A percentile compares a stretch with the other conserved stretches of the same genome.
Conservation (phyloP, 2,113 vertebrate species). For the Scalopus aquaticus region DNA sequence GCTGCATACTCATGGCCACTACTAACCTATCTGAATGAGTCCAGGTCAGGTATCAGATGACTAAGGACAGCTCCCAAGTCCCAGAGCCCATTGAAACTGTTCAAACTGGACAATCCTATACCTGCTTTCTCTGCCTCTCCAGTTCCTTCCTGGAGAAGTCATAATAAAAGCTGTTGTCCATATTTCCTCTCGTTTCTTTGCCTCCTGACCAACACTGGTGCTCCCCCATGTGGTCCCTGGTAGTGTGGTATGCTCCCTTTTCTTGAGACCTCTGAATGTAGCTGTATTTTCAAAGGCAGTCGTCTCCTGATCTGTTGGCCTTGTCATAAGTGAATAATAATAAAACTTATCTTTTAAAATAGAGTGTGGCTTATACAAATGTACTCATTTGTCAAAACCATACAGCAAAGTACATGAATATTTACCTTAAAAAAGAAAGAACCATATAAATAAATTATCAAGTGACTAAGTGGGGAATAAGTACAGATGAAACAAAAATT, state of each 20-base stretch:
- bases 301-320: neutral
- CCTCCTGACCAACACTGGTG: neutral
- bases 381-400: neutral
- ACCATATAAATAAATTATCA: neutral
- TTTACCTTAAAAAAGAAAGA: conserved; percentile 20
- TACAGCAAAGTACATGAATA: neutral
- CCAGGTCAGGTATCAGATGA: neutral
- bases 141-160: neutral
- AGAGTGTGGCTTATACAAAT: neutral
- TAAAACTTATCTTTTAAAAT: conserved; percentile 9
- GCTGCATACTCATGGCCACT: neutral
- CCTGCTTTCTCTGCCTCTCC: neutral
- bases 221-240: neutral
- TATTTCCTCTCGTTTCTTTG: neutral
- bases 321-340: neutral
- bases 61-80: neutral
- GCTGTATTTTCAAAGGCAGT: neutral
- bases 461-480: neutral
- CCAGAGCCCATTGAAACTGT: neutral
- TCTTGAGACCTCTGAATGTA: neutral
- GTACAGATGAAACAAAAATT: neutral
- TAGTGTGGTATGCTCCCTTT: neutral
- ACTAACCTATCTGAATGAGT: neutral
- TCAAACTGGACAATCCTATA: neutral
- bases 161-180: neutral